Evolutionary conservation across 2,797 vertebrate species (phyloP).

Genomic region (Moxostoma hubbsi): DNA sequence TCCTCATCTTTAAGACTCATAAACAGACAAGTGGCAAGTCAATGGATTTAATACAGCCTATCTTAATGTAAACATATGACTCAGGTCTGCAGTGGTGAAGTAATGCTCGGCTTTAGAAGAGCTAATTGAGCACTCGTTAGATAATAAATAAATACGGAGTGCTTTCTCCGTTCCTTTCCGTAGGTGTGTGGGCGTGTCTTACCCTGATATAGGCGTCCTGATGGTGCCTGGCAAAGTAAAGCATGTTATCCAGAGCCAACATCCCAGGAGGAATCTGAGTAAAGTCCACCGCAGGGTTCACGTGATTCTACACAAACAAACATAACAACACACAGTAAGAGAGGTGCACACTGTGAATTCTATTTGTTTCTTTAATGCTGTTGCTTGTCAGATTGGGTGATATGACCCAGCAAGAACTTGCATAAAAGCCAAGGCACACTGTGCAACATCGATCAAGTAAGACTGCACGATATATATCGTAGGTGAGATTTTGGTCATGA

Average conservation of each 20-base stretch:
- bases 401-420: too few species aligned
- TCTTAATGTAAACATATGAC: conserved; percentile 1
- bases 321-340: conserved; percentile 15
- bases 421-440: too few species aligned
- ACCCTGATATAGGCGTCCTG: conserved; percentile 97
- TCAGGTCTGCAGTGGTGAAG: neutral
- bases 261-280: conserved; percentile 98
- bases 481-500: too few species aligned
- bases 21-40: neutral
- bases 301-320: conserved; percentile 86
- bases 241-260: conserved; percentile 97
- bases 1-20: neutral
- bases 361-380: too few species aligned
- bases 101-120: neutral
- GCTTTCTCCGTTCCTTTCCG: neutral
- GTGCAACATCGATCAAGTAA: too few species aligned
- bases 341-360: too few species aligned
- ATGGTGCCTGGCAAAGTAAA: conserved; percentile 95
- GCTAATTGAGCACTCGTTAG: neutral
- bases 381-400: too few species aligned
- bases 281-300: conserved; percentile 99
- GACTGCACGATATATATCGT: too few species aligned
- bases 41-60: neutral
- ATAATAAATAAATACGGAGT: neutral
- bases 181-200: conserved; percentile 61